Evolutionary conservation across 2,113 vertebrate species (phyloP).

Genomic region (Pelvicachromis taeniatus): DNA sequence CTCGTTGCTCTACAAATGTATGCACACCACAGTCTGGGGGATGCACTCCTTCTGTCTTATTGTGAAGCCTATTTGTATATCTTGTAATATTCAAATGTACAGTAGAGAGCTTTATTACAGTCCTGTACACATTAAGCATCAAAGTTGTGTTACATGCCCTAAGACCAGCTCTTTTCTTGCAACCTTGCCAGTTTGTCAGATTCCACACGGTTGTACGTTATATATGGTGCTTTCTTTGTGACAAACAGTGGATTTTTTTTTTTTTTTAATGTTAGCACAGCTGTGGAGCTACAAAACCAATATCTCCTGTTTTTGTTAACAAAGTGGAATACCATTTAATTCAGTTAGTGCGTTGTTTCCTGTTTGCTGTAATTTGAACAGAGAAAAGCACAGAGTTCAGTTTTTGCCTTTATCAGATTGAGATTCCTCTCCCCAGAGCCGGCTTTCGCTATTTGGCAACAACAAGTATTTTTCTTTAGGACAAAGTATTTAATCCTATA

Average conservation of each 20-base stretch:
- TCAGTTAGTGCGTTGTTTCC: not conserved
- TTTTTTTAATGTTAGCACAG: not conserved
- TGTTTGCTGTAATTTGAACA: not conserved
- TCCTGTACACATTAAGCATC: slow-evolving; percentile 12
- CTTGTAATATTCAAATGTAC: slow-evolving; percentile 54
- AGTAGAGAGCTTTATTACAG: slow-evolving; percentile 54
- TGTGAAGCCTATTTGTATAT: slow-evolving; percentile 61
- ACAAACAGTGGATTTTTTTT: not conserved
- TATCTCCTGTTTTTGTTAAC: not conserved
- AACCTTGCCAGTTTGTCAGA: slow-evolving; percentile 24
- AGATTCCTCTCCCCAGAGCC: not conserved
- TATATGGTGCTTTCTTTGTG: slow-evolving; percentile 34
- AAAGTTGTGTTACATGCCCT: slow-evolving; percentile 12
- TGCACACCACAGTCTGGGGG: slow-evolving; percentile 28
- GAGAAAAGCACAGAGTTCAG: not conserved
- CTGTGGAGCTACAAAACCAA: not conserved
- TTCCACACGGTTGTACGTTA: not conserved
- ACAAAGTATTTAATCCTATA: not conserved
- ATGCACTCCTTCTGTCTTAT: slow-evolving; percentile 39
- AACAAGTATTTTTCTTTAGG: not conserved
- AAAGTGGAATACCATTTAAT: not conserved
- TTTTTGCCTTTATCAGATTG: not conserved
- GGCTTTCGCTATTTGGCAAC: not conserved
- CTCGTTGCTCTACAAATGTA: slow-evolving; percentile 39
- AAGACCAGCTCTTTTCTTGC: slow-evolving; percentile 28